phyloP scores from a whole-genome alignment of 2,113 vertebrate genomes.

The Nanorana parkeri region DNA sequence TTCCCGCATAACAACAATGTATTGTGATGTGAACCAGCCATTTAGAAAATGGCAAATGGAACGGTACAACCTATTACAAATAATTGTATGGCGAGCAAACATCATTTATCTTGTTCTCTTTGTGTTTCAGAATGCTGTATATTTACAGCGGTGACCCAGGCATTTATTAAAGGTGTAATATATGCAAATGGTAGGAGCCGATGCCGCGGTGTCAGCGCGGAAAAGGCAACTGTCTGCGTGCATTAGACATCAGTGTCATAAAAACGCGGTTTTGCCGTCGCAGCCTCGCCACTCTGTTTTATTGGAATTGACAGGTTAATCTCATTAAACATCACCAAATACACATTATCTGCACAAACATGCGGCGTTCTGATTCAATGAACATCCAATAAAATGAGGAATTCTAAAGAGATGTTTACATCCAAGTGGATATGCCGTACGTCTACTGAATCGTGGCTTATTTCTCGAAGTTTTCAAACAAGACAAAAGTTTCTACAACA shows the following conservation, averaged over 20 bases:
- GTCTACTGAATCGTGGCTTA: too few species aligned
- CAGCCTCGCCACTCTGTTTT: neutral
- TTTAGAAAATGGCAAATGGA: constrained; percentile 22
- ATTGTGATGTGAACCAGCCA: neutral
- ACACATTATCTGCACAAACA: constrained; percentile 37
- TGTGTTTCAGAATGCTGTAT: constrained; percentile 23
- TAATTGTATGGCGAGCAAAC: constrained; percentile 42
- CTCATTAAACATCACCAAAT: constrained; percentile 31
- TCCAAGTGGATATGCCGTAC: neutral
- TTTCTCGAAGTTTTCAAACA: too few species aligned
- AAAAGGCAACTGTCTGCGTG: constrained; percentile 49
- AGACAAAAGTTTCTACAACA: too few species aligned
- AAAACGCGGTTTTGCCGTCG: neutral
- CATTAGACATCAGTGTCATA: constrained; percentile 5
- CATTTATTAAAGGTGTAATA: constrained; percentile 50
- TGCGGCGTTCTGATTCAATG: constrained; percentile 32
- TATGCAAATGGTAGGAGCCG: constrained; percentile 31
- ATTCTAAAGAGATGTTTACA: constrained; percentile 32
- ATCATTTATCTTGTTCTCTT: constrained; percentile 50
- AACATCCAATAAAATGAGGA: constrained; percentile 35
- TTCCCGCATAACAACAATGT: neutral
- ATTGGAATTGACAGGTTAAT: constrained; percentile 60
- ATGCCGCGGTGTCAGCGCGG: constrained; percentile 3
- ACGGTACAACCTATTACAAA: neutral
- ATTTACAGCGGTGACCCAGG: constrained; percentile 43